Evolutionary conservation across 2,113 vertebrate species (phyloP), one percentile per base, ranked within the genome.

Genomic region (Cavia aperea): DNA sequence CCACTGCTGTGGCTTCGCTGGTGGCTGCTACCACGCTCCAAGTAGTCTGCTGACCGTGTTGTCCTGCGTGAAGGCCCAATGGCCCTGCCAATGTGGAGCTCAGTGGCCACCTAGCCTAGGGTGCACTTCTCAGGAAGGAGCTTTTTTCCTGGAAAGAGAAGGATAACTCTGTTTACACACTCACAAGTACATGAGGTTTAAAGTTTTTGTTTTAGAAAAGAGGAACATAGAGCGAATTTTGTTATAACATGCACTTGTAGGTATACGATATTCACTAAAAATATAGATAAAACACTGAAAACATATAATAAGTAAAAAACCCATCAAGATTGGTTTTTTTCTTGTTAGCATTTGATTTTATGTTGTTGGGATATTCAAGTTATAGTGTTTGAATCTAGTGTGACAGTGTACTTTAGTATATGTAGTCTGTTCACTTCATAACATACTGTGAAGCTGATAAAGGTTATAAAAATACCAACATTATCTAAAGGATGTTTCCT

Each of bases 61-160:
- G 12, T 39, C 5, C 13, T 31, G 72, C 19, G 62, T 11, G 29
- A 2, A 9, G 51, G 36, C 18, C 31, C 33, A 31, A 1, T 36
- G 36, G 31, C 10, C n/a, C 87, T 82, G 33, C 60, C 63, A n/a
- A 1, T 0, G 1, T 33, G 78, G 26, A 29, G 11, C n/a, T 18
- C 0, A 2, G 49, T 7, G 29, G 36, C 63, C 81, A 12, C 62
- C 26, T 26, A 10, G 31, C 0, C 54, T 43, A n/a, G 1, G 4
- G 54, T 19, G 4, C 14, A 49, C 49, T 58, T 62, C 62, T 86
- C 15, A 75, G 51, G 43, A 29, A 85, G 36, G 23, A 10, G 65
- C 46, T 81, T 33, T 92, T 83, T 23, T 10, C 94, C 96, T 97
- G 90, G 39, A 77, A 46, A 95, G 49, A 96, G 88, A 94, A 95